phyloP scores from a whole-genome alignment of 2,888 invertebrate species.

The Crematogaster levior region DNA sequence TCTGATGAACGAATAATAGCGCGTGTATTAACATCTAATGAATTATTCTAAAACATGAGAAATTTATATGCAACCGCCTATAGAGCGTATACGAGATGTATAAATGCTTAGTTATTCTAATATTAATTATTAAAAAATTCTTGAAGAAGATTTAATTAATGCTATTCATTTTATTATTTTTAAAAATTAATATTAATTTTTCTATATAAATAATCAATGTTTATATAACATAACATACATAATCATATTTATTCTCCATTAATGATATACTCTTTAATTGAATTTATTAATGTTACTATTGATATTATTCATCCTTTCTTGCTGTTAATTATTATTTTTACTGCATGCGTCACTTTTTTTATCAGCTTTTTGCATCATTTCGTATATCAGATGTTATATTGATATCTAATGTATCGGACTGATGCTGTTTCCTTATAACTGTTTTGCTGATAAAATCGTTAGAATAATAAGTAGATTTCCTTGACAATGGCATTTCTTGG shows the following conservation, averaged over 20 bases:
- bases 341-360: neutral
- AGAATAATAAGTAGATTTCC: constrained; percentile 61
- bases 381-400: constrained; percentile 33
- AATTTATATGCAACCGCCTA: constrained; percentile 28
- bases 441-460: constrained; percentile 63
- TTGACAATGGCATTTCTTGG: constrained; percentile 72
- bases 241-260: neutral
- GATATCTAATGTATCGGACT: constrained; percentile 58
- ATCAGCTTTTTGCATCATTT: constrained; percentile 21
- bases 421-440: constrained; percentile 59
- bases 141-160: neutral
- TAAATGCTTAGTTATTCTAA: constrained; percentile 10
- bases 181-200: neutral
- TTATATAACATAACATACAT: neutral
- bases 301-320: neutral
- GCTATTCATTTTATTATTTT: neutral
- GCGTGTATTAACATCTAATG: constrained; percentile 15
- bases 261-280: neutral
- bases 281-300: neutral
- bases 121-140: constrained; percentile 7
- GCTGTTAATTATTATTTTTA: neutral
- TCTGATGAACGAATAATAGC: constrained; percentile 21
- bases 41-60: constrained; percentile 28
- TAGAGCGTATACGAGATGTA: neutral
- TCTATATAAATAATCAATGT: neutral